Evolutionary conservation across 2,888 invertebrate species (phyloP).

Genomic region (Chironomus riparius): DNA sequence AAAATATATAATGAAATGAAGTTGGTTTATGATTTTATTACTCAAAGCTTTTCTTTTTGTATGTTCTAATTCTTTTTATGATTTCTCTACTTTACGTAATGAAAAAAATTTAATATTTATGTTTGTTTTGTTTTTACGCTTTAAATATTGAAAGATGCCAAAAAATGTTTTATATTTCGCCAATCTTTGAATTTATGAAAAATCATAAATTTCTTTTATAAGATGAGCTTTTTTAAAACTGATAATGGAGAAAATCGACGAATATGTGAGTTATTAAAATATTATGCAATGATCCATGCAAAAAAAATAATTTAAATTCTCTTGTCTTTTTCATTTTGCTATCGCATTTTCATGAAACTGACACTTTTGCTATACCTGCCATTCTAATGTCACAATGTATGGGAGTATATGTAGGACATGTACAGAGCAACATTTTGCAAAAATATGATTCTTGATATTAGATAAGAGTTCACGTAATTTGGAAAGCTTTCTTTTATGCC

Average conservation of each 20-base stretch:
- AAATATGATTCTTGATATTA: background rate
- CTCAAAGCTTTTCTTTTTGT: too few species aligned
- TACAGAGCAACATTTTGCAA: background rate
- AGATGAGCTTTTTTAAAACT: too few species aligned
- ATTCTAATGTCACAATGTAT: background rate
- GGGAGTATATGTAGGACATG: background rate
- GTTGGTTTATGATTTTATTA: too few species aligned
- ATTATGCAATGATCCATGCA: too few species aligned
- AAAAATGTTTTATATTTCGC: too few species aligned
- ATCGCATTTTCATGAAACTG: conserved; percentile 1
- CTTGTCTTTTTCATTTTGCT: background rate
- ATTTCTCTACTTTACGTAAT: background rate
- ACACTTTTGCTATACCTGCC: background rate
- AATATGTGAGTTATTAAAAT: too few species aligned
- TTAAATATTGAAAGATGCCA: too few species aligned
- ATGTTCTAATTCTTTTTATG: background rate
- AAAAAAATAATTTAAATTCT: too few species aligned
- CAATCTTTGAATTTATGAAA: too few species aligned
- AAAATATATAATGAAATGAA: too few species aligned
- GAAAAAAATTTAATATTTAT: background rate
- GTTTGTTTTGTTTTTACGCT: background rate
- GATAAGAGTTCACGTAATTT: conserved; percentile 20
- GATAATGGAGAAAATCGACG: too few species aligned
- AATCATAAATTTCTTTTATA: too few species aligned
- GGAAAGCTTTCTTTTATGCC: background rate